Conservation (phyloP, 1,140 invertebrate genomes). For the Drosophila malerkotliana region DNA sequence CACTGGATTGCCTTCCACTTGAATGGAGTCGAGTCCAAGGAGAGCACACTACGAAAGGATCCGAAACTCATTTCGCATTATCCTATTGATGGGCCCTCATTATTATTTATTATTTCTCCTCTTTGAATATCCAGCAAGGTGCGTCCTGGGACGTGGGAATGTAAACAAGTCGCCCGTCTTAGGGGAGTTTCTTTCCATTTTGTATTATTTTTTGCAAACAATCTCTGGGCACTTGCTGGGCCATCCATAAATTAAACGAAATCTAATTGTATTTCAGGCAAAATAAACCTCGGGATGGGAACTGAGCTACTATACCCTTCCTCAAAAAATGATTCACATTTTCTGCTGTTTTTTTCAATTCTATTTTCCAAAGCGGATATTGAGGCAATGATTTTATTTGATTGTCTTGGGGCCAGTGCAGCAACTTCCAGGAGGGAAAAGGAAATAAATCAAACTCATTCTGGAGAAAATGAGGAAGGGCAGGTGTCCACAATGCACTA, state of each 20-base stretch:
- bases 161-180: constrained; percentile 63
- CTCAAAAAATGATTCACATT: constrained; percentile 38
- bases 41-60: constrained; percentile 29
- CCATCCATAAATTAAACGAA: constrained; percentile 68
- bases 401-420: constrained; percentile 59
- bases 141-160: constrained; percentile 69
- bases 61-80: constrained; percentile 78
- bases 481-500: constrained; percentile 22
- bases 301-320: constrained; percentile 37
- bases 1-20: constrained; percentile 64
- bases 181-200: constrained; percentile 45
- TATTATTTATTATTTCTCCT: constrained; percentile 71
- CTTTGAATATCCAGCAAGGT: constrained; percentile 70
- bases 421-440: constrained; percentile 47
- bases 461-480: constrained; percentile 7
- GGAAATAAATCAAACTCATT: constrained; percentile 45
- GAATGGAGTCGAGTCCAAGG: constrained; percentile 32
- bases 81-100: constrained; percentile 73
- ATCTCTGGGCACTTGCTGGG: constrained; percentile 52
- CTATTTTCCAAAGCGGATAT: constrained; percentile 56
- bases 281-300: constrained; percentile 44
- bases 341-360: constrained; percentile 9
- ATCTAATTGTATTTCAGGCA: constrained; percentile 72
- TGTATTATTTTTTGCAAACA: constrained; percentile 44
- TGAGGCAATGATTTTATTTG: constrained; percentile 74